Conservation (phyloP, 2,113 vertebrate species). For the Anguilla japonica region DNA sequence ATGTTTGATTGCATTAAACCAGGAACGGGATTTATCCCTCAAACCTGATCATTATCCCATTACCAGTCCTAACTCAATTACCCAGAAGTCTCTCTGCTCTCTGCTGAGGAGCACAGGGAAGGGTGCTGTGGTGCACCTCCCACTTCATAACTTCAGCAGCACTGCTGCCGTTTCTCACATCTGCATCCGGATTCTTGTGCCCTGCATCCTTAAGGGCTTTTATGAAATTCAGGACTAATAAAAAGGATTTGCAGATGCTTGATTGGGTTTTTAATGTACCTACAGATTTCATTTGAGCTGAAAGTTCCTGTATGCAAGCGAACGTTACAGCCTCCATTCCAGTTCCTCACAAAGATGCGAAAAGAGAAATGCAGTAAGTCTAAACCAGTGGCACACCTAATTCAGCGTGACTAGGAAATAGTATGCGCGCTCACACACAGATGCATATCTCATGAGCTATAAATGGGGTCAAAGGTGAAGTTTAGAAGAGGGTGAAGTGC, state of each 20-base stretch:
- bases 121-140: background rate
- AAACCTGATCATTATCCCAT: constrained; percentile 42
- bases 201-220: background rate
- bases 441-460: constrained; percentile 27
- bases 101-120: background rate
- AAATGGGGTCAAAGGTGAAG: constrained; percentile 17
- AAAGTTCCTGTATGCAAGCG: background rate
- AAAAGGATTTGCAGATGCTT: background rate
- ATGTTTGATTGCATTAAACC: constrained; percentile 33
- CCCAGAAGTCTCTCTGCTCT: constrained; percentile 23
- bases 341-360: background rate
- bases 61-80: constrained; percentile 46
- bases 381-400: background rate
- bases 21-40: constrained; percentile 27
- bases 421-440: constrained; percentile 21
- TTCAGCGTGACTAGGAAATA: constrained; percentile 31
- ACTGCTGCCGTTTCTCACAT: background rate
- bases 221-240: background rate
- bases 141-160: background rate
- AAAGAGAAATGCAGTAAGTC: background rate
- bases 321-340: too few relatives aligned
- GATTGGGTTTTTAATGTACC: too few relatives aligned
- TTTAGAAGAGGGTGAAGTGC: constrained; percentile 38
- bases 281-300: too few relatives aligned
- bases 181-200: background rate